Evolutionary conservation across 2,797 vertebrate species (phyloP), one percentile per base, ranked within the genome.

Genomic region (Helicolenus hilgendorfi): DNA sequence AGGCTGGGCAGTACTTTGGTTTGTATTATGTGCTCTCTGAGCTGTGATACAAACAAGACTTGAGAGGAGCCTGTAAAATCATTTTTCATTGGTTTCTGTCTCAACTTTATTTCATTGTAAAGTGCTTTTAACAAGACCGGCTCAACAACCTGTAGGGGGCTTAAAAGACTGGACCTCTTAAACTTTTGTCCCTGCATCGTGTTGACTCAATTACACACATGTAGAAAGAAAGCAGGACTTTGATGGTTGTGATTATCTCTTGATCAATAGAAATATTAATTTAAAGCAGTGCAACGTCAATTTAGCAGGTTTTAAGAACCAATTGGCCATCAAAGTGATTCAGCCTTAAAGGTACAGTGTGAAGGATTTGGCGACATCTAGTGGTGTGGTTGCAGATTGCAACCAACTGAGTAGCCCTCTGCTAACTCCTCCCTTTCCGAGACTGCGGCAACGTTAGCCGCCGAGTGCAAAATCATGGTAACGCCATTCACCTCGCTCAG

Each of bases 41-140:
- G 18, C 59, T 87, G 36, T 35, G 11, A 41, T 11, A 27, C 26
- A 63, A 14, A 4, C 0, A 41, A 77, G 10, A 29, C 22, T 55
- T 41, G 1, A 41, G 14, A 62, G 3, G n/a, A 18, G 38, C 56
- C 9, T 72, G 20, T 63, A 14, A 63, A 72, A 73, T 56, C 0
- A 4, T 53, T 20, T 72, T 72, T 67, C 10, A 73, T 56, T 31
- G 20, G 8, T 79, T 68, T 56, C 14, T 45, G 22, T 77, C 83
- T 83, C 13, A 74, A 9, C 24, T 87, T 74, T 53, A 90, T 87
- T 72, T 79, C 10, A 45, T 59, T 75, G 7, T 59, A 33, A 74
- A 79, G 9, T 49, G 11, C 3, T 38, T 87, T 71, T 83, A 73
- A 35, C 58, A 13, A 11, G n/a, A 38, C 7, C 59, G n/a, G 13